Evolutionary conservation across 2,113 vertebrate genomes (phyloP), one percentile per base, ranked within the genome.

Genomic region (Pedionomus torquatus): DNA sequence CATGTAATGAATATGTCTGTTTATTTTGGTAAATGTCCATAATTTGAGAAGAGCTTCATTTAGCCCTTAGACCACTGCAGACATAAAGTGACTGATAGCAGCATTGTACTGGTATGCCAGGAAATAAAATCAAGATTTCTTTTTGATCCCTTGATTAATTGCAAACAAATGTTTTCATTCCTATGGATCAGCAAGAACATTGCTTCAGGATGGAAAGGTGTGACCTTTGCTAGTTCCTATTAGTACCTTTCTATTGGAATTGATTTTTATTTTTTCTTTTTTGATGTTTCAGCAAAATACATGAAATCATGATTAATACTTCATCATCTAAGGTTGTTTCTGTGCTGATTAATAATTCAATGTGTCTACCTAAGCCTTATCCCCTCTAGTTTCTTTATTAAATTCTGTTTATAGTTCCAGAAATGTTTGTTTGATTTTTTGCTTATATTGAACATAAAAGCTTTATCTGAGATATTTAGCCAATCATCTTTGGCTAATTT

Each of bases 41-140:
- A 96, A 97, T 96, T 97, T 96, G 92, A 92, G 97, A 98, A 96
- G 95, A 96, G 87, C 83, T 96, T 95, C 89, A 92, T 96, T 97
- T 97, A 97, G 87, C 95, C 41, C 46, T 87, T 80, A 84, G 93
- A 82, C 96, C 75, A 90, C 87, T 93, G 87, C 69, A 95, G 69
- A 80, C 88, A 69, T 92, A 33, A 96, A 95, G 91, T 96, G 92
- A 91, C 82, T 88, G 87, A 82, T 87, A 85, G 52, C 66, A 94
- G 14, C n/a, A 23, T 91, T 96, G 57, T 90, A 95, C 82, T 94
- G 89, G 33, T 24, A 60, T 93, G 80, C 69, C 63, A 89, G 82
- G 66, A 90, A 74, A 91, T 68, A 78, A 79, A 79, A 79, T 81
- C 68, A 83, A 87, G 82, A 89, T 90, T 95, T 93, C 35, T 94